Base-by-base conservation (phyloP, 2,888 invertebrate genomes). In the Abrostola triplasia region DNA sequence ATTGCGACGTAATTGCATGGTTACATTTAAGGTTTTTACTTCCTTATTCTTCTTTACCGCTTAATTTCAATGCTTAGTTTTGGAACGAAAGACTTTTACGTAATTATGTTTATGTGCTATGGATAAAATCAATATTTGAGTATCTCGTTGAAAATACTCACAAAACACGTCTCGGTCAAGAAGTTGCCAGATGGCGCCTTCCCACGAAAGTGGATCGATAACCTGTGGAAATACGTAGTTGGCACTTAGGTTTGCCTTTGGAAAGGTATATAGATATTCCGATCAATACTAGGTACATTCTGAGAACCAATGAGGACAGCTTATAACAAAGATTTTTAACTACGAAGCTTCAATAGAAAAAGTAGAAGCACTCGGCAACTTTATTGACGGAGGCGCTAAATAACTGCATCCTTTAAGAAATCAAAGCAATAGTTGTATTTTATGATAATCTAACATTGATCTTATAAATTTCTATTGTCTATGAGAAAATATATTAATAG, bases 181-280 rank as follows among this genome's bases (percentile, higher is more conserved):
- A 50, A 68, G 70, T 53, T 63, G 69, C 79, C 78, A 79, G 76
- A 78, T 79, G 81, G 55, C 57, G 44, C 44, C 64, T 66, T 70
- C 79, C 64, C 81, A 68, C 59, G 57, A 49, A 70, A 75, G 67
- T 80, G 68, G 67, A 80, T 75, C 76, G 78, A 79, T 79, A 80
- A 79, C 73, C 78, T 64, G 54, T 49, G 50, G 66, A 59, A 69
- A 80, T 69, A 49, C 49, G 49, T 52, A 57, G 67, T 70, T 62
- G 77, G 64, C 66, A 67, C 77, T 73, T 67, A 58, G 60, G 42
- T 49, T 70, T 56, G 40, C 61, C 59, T 69, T 69, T 68, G 51
- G 53, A 69, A 66, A 57, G 44, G 37, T 59, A 55, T 61, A 65
- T 67, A 51, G 47, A 64, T 44, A 70, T 35, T 41, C 50, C 53